Evolutionary conservation across 2,113 vertebrate genomes (phyloP), one percentile per base, ranked within the genome.

Genomic region (Misgurnus mizolepis): DNA sequence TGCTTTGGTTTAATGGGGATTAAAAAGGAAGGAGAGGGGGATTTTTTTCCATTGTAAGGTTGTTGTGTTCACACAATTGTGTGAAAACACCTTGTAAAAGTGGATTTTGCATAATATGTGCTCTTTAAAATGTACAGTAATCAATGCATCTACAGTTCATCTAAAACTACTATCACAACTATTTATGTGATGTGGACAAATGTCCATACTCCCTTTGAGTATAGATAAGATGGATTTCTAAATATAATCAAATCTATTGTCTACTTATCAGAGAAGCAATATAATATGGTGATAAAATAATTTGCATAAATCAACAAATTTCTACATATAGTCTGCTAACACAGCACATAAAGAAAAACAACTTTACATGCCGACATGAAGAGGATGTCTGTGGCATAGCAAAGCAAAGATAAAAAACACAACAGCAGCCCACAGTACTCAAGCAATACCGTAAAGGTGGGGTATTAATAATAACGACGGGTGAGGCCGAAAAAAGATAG

Each of bases 401-500:
- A 39, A 47, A 58, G 14, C 6, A 22, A 17, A 6, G 0, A 53
- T n/a, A 58, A 17, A 67, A 79, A n/a, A 73, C 69, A 71, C 11
- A 56, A 65, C 6, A 58, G 53, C 12, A 18, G 55, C 12, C 18
- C 64, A n/a, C 40, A 64, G 58, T 10, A 17, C 55, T 7, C 7
- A 77, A 74, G 67, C 41, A 72, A 72, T 39, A 61, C 49, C 53
- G 56, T 65, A 53, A 61, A 22, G 45, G 61, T n/a, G 6, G 27
- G 17, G 60, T 12, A 55, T 75, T 69, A 53, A n/a, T n/a, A 50
- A 58, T 68, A 68, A 62, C 45, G 67, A 56, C 56, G 49, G 83
- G 80, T 17, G 64, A 77, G 34, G 79, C 55, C 82, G 22, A 69
- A 76, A 76, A 70, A 67, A 80, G 50, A 58, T 79, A 75, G 66